These are phyloP conservation scores for Lasaia peninsularis DNA, from an alignment of 1,140 invertebrate species.

Conservation along the genomic window DNA sequence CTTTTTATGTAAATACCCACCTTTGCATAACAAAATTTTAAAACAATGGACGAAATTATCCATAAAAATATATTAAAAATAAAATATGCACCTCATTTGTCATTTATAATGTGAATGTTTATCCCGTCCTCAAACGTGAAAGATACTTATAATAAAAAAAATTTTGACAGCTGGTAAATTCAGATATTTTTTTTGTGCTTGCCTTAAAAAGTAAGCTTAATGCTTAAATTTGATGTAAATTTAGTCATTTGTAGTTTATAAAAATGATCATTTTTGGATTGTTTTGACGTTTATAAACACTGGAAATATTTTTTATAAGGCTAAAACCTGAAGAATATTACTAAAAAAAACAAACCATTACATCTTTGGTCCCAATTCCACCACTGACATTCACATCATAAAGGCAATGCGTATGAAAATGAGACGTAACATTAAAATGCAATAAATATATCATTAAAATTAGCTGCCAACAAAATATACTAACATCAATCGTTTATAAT, in stretches of 20 bases:
- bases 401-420: neutral
- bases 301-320: neutral
- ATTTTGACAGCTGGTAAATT: too few relatives aligned
- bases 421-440: neutral
- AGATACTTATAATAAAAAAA: too few relatives aligned
- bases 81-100: constrained; percentile 1
- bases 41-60: neutral
- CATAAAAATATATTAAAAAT: neutral
- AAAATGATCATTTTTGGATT: too few relatives aligned
- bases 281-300: neutral
- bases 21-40: constrained; percentile 1
- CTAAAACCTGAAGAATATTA: neutral
- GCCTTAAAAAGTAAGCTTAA: too few relatives aligned
- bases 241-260: too few relatives aligned
- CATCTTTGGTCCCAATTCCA: constrained; percentile 9
- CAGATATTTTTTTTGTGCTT: too few relatives aligned
- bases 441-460: neutral
- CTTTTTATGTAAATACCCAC: neutral
- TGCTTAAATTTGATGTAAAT: too few relatives aligned
- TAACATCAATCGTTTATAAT: too few relatives aligned
- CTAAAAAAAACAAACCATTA: neutral
- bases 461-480: neutral
- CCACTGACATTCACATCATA: constrained; percentile 11
- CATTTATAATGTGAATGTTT: constrained; percentile 1
- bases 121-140: neutral